Conservation (phyloP, 1,140 invertebrate species). For the Aphidius ervi region DNA sequence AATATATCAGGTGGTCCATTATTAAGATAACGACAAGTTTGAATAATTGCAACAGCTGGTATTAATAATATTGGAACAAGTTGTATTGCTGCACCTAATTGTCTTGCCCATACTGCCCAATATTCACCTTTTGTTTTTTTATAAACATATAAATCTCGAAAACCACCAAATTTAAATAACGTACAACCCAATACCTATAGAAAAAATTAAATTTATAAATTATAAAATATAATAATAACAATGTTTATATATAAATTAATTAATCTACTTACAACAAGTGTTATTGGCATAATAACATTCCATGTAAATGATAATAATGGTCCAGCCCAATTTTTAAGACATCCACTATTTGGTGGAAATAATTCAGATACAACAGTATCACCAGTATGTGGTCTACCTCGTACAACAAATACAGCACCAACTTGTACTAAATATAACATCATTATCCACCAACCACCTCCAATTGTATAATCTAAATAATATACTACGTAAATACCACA, state of each 20-base stretch:
- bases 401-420: slow-evolving; percentile 74
- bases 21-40: slow-evolving; percentile 78
- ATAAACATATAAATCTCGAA: slow-evolving; percentile 71
- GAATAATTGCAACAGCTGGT: slow-evolving; percentile 72
- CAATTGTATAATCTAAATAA: slow-evolving; percentile 77
- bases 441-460: slow-evolving; percentile 82
- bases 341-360: slow-evolving; percentile 54
- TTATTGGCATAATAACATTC: slow-evolving; percentile 79
- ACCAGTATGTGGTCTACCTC: slow-evolving; percentile 78
- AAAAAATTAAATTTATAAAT: slow-evolving; percentile 18
- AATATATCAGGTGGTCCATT: slow-evolving; percentile 80
- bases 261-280: slow-evolving; percentile 60
- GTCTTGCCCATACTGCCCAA: slow-evolving; percentile 73
- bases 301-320: slow-evolving; percentile 79
- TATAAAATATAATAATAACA: neutral
- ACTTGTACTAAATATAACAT: slow-evolving; percentile 73
- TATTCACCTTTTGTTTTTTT: slow-evolving; percentile 54
- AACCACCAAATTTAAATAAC: slow-evolving; percentile 72
- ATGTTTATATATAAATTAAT: neutral
- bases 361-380: slow-evolving; percentile 75
- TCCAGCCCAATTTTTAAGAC: slow-evolving; percentile 59
- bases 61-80: slow-evolving; percentile 71
- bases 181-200: slow-evolving; percentile 69
- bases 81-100: slow-evolving; percentile 73
- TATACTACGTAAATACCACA: slow-evolving; percentile 80